Conservation (phyloP, 2,888 invertebrate genomes). For the Drosophila diplacantha region DNA sequence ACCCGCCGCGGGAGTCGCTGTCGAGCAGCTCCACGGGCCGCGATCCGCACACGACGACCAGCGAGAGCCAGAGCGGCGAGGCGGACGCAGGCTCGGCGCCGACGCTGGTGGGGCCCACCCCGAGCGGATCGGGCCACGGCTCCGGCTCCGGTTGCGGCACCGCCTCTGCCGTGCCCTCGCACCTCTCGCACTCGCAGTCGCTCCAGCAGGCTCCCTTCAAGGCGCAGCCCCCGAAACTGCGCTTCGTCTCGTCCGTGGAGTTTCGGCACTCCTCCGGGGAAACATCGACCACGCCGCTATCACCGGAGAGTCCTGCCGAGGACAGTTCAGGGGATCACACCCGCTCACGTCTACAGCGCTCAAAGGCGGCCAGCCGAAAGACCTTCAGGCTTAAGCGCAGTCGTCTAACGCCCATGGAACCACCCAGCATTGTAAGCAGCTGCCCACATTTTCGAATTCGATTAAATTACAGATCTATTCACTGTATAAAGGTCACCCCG, state of each 20-base stretch:
- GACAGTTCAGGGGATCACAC: slow-evolving; percentile 82
- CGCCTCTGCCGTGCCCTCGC: slow-evolving; percentile 72
- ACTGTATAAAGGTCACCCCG: slow-evolving; percentile 54
- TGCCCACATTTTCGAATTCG: too few species aligned
- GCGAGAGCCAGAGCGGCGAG: slow-evolving; percentile 77
- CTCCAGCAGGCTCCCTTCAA: slow-evolving; percentile 77
- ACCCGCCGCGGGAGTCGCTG: slow-evolving; percentile 80
- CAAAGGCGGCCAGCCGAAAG: slow-evolving; percentile 95
- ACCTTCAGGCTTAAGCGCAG: slow-evolving; percentile 90
- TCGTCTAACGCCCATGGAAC: slow-evolving; percentile 84
- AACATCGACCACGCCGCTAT: slow-evolving; percentile 85
- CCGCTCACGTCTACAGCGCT: slow-evolving; percentile 87
- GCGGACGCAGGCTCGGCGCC: slow-evolving; percentile 70
- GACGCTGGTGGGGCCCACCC: slow-evolving; percentile 61
- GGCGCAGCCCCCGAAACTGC: slow-evolving; percentile 82
- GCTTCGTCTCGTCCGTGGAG: slow-evolving; percentile 90
- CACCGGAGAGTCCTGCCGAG: slow-evolving; percentile 85
- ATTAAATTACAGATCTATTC: not conserved
- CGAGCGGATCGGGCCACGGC: slow-evolving; percentile 61
- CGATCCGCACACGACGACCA: slow-evolving; percentile 76
- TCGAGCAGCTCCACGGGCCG: slow-evolving; percentile 82
- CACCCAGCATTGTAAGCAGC: slow-evolving; percentile 76
- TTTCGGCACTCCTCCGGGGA: slow-evolving; percentile 89
- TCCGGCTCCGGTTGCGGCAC: slow-evolving; percentile 52
- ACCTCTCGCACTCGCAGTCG: slow-evolving; percentile 78